Conservation (phyloP, 2,888 invertebrate genomes). For the Auanema sp. region DNA sequence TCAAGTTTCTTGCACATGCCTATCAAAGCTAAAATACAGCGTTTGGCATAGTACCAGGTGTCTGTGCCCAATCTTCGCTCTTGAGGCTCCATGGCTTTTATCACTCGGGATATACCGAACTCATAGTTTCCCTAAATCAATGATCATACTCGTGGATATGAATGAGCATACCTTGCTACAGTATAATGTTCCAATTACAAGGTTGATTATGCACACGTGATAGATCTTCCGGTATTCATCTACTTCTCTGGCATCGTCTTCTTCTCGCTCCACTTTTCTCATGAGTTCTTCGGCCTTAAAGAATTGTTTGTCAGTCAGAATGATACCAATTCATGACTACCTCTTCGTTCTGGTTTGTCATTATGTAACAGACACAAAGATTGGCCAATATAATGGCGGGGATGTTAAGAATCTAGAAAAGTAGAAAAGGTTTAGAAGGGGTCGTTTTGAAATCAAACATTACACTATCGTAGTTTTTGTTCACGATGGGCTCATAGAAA, state of each 20-base stretch:
- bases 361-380: slow-evolving; percentile 96
- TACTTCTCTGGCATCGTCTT: slow-evolving; percentile 84
- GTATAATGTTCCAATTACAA: slow-evolving; percentile 96
- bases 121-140: slow-evolving; percentile 83
- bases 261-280: slow-evolving; percentile 97
- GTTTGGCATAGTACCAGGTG: slow-evolving; percentile 76
- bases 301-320: background rate
- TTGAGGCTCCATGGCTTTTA: slow-evolving; percentile 91
- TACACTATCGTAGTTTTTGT: slow-evolving; percentile 83
- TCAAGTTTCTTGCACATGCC: slow-evolving; percentile 12
- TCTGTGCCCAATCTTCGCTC: slow-evolving; percentile 93
- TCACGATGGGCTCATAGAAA: slow-evolving; percentile 96
- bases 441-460: slow-evolving; percentile 32
- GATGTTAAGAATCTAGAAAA: slow-evolving; percentile 75
- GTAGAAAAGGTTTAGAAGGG: background rate
- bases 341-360: slow-evolving; percentile 97
- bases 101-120: slow-evolving; percentile 94
- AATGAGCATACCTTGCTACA: slow-evolving; percentile 76
- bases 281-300: slow-evolving; percentile 72
- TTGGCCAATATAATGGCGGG: slow-evolving; percentile 98
- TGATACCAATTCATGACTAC: slow-evolving; percentile 47
- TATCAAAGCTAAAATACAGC: slow-evolving; percentile 48
- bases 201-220: slow-evolving; percentile 95
- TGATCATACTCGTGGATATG: slow-evolving; percentile 4
- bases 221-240: slow-evolving; percentile 90